Base-by-base conservation (phyloP, 1,140 invertebrate species). In the Himalopsyche phryganea region DNA sequence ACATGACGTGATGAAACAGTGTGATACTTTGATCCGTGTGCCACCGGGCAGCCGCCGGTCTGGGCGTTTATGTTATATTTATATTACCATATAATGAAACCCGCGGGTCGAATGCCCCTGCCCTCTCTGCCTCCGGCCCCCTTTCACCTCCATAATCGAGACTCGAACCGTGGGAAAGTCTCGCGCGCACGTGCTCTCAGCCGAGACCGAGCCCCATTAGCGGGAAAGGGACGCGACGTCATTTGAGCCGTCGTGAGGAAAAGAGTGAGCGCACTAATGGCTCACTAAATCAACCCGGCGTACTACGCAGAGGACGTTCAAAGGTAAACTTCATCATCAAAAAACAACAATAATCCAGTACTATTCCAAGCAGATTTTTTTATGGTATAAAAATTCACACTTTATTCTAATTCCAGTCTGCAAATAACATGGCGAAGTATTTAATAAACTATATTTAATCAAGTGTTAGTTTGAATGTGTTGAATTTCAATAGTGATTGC, bases 21-120 rank as follows among this genome's bases (percentile, higher is more conserved):
- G 14, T 52, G 50, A 23, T 20, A 17, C 40, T 19, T 13, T 38
- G 45, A 11, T 13, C 44, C 18, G 19, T 55, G 28, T 23, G 53
- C 53, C 42, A 6, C 42, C 20, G 47, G 44, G 46, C 55, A 46
- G 20, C 44, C 17, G n/a, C 44, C n/a, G 13, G 40, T 14, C 48
- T 56, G 36, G 33, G 53, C 53, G 23, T 28, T 28, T 28, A 28
- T 28, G 23, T 28, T 28, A 28, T 28, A 28, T 28, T 28, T 28
- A 28, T 46, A 56, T 56, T 56, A 56, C 44, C 53, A 56, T 56
- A 56, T 56, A 56, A 56, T 56, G 53, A 49, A 54, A 38, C 53
- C 42, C 53, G 23, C 23, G 23, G 23, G 23, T 28, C 23, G 23
- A 28, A 28, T 28, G 23, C 23, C 23, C 23, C 23, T 9, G 23